Evolutionary conservation across 2,888 invertebrate species (phyloP).

Genomic region (Eudasyphora cyanicolor): DNA sequence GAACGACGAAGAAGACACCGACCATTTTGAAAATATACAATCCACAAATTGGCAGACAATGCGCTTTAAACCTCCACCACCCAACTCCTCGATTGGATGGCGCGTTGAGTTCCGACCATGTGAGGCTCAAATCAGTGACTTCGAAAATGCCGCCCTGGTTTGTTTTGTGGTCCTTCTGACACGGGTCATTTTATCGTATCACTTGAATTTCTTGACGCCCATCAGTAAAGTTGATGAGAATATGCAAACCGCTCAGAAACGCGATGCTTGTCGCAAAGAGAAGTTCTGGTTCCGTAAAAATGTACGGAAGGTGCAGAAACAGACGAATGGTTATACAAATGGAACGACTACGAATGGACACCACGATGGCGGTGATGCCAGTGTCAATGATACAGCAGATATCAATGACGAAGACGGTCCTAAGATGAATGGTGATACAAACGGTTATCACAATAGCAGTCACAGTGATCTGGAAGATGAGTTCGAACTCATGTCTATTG

Average conservation of each 20-base stretch:
- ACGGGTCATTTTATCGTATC: constrained; percentile 96
- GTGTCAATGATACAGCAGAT: constrained; percentile 65
- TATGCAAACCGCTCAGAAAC: constrained; percentile 96
- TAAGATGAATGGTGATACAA: constrained; percentile 39
- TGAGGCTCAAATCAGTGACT: constrained; percentile 98
- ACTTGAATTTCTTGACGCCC: constrained; percentile 97
- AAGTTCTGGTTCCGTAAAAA: constrained; percentile 97
- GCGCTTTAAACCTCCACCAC: constrained; percentile 99
- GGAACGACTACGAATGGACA: neutral
- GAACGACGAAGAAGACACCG: constrained; percentile 95
- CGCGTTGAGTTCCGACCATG: constrained; percentile 99
- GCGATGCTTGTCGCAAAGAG: constrained; percentile 90
- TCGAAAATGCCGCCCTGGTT: constrained; percentile 99
- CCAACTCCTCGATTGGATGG: constrained; percentile 98
- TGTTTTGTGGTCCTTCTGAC: constrained; percentile 98
- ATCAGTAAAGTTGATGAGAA: constrained; percentile 99
- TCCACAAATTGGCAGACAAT: constrained; percentile 99
- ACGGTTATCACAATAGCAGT: constrained; percentile 29
- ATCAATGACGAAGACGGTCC: constrained; percentile 45
- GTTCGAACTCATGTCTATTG: constrained; percentile 91
- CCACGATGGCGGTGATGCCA: constrained; percentile 1
- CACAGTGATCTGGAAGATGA: constrained; percentile 72
- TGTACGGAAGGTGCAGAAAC: constrained; percentile 80
- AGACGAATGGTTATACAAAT: constrained; percentile 20
- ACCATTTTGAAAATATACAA: constrained; percentile 99